Evolutionary conservation across 2,888 invertebrate genomes (phyloP).

Genomic region (Penaeus monodon): DNA sequence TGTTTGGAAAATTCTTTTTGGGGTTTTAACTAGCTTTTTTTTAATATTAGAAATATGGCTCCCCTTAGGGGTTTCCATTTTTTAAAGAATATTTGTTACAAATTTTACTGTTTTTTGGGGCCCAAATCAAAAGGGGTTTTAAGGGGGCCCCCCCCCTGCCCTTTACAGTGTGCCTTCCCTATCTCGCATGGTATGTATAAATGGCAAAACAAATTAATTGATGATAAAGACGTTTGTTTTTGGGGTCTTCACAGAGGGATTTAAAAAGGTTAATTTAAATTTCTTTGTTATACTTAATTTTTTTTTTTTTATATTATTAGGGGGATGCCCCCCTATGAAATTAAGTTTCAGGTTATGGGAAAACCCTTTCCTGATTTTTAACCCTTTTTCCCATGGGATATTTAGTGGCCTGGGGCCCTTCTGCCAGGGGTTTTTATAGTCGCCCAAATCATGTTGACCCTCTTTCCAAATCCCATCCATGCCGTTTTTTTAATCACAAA

Average conservation of each 20-base stretch:
- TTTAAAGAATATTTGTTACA: background rate
- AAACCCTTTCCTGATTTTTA: no score
- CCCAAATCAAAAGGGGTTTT: constrained; percentile 22
- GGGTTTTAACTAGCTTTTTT: no score
- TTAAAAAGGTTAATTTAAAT: background rate
- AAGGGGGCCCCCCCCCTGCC: constrained; percentile 23
- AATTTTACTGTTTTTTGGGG: background rate
- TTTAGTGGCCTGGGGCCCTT: no score
- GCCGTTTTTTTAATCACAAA: no score
- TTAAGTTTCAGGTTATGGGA: no score
- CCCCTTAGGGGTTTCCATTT: background rate
- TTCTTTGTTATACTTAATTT: background rate
- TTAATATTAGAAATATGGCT: background rate
- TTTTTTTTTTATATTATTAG: no score
- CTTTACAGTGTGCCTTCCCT: constrained; percentile 35
- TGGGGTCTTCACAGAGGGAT: background rate
- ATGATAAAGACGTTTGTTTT: background rate
- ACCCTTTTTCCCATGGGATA: no score
- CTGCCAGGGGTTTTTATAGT: no score
- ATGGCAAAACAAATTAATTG: constrained; percentile 13
- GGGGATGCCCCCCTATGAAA: no score
- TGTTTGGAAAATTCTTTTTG: no score
- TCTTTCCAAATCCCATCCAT: no score
- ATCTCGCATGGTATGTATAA: constrained; percentile 29
- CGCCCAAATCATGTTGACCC: no score